Evolutionary conservation across 1,140 invertebrate species (phyloP), one percentile per base, ranked within the genome.

Genomic region (Musca domestica): DNA sequence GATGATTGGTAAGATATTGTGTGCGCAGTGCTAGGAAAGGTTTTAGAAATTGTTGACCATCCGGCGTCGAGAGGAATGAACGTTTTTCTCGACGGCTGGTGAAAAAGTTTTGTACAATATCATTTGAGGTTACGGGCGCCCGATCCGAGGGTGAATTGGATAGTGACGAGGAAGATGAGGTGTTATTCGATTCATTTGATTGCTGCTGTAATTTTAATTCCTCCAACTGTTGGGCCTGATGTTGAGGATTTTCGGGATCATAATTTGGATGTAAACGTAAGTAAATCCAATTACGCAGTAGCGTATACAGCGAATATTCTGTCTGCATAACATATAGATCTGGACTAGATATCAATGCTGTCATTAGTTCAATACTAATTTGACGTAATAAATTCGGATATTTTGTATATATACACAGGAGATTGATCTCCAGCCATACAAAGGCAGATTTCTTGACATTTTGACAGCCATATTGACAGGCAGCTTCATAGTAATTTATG

Each of bases 311-410:
- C 47, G 91, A 91, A 77, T 91, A 92, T 82, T 94, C 92, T 3
- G 92, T 92, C 79, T 93, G 91, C 82, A 92, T 88, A 1, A 91
- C 90, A 74, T 89, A 88, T 46, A 94, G 82, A 69, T 90, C 85
- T 5, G 87, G 85, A 80, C 88, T 87, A 3, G 82, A 77, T 4
- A 93, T 84, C 49, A 94, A 76, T 25, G 87, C 83, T 4, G 80
- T 81, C 89, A 94, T 90, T 66, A 93, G 74, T 5, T 90, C 86
- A 17, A 86, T 76, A 56, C 85, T 86, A 64, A 91, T 87, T 71
- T 88, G 84, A 68, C 83, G 83, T 12, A 91, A 79, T 48, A 88
- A 83, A 15, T 82, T 80, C 1, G 86, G 77, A 75, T 87, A 83
- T 68, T 85, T 83, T 69, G 80, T 84, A 66, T 88, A 85, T 71